Evolutionary conservation across 1,140 invertebrate species (phyloP).

Genomic region (Aphelenchoides avenae): DNA sequence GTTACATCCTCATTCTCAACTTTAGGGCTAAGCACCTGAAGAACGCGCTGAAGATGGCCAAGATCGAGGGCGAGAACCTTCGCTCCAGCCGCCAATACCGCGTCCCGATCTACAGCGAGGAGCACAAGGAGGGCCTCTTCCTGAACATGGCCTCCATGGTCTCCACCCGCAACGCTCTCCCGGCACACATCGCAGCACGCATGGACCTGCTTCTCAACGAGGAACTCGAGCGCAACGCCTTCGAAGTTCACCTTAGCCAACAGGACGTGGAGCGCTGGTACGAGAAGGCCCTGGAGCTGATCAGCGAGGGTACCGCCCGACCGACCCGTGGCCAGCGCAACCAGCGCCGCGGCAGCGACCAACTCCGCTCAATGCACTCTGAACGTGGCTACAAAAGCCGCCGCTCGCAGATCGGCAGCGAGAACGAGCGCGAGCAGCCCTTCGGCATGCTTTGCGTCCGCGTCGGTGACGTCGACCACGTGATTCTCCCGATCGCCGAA

Average conservation of each 20-base stretch:
- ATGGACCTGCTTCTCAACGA: slow-evolving; percentile 44
- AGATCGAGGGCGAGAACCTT: slow-evolving; percentile 27
- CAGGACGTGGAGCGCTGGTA: slow-evolving; percentile 41
- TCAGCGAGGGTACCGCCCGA: slow-evolving; percentile 19
- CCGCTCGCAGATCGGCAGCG: no score
- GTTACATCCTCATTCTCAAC: slow-evolving; percentile 3
- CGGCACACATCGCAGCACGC: slow-evolving; percentile 17
- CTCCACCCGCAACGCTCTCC: slow-evolving; percentile 27
- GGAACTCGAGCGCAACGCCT: slow-evolving; percentile 34
- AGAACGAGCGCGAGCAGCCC: no score
- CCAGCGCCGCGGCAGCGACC: background rate
- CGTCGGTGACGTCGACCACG: slow-evolving; percentile 23
- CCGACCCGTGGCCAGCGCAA: slow-evolving; percentile 35
- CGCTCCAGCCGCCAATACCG: slow-evolving; percentile 11
- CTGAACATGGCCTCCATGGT: slow-evolving; percentile 27
- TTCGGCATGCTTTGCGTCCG: slow-evolving; percentile 42
- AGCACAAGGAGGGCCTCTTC: slow-evolving; percentile 41
- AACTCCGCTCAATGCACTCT: no score
- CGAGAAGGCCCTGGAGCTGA: no score
- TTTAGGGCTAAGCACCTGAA: slow-evolving; percentile 32
- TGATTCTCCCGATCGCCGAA: slow-evolving; percentile 1
- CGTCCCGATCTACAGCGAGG: slow-evolving; percentile 24
- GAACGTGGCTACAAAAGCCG: no score
- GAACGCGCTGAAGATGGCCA: slow-evolving; percentile 28
- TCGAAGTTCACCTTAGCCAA: slow-evolving; percentile 36